Evolutionary conservation across 2,888 invertebrate genomes (phyloP), one percentile per base, ranked within the genome.

Genomic region (Bembecia ichneumoniformis): DNA sequence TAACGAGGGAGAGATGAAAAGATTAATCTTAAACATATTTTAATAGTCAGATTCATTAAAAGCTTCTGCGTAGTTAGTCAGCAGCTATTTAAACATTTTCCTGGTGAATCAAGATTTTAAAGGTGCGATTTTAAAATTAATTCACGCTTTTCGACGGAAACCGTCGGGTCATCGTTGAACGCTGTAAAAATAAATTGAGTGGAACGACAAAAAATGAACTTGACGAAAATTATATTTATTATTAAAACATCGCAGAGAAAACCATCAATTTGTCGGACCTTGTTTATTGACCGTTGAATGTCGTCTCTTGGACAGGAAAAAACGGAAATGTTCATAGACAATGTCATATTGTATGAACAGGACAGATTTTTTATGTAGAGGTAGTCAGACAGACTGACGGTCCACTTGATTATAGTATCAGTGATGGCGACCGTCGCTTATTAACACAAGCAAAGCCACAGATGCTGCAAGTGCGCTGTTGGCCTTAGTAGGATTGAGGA

Each of bases 141-240:
- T 44, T 15, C 17, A 49, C 54, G 50, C 43, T 51, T 54, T 52
- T 36, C 46, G 49, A 57, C 54, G 50, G 54, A 58, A 62, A 58
- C 58, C 52, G 46, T 48, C 40, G 52, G 46, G 7, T 54, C 59
- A 62, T 59, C 59, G 56, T 60, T 55, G 55, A 53, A 54, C 58
- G 52, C 40, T 13, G 40, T n/a, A n/a, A 14, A 7, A 40, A 40
- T 40, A 40, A 40, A 40, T 40, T 40, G 5, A 40, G 13, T 11
- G 40, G 40, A 11, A 40, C n/a, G 14, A 40, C n/a, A 40, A 13
- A 13, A 40, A 40, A 40, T 40, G 40, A 40, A 13, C 40, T 10
- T 40, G 14, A 13, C 14, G 40, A n/a, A 40, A 40, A 14, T 40
- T 40, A 40, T 40, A 14, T 40, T 13, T 40, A 28, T 28, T n/a